phyloP scores from a whole-genome alignment of 2,888 invertebrate species.

The Erebia aethiops region DNA sequence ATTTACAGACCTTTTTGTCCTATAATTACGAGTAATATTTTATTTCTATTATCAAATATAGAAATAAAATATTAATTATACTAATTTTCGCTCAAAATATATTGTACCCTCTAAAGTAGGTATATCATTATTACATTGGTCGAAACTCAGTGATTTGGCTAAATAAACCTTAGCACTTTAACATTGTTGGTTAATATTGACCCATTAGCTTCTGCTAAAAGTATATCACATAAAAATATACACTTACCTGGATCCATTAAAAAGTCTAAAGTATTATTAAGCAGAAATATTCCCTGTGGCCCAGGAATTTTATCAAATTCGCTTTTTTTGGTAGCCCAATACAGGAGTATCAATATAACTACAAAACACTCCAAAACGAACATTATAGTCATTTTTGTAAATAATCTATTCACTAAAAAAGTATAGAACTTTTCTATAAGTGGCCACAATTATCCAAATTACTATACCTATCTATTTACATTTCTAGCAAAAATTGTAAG shows the following conservation, averaged over 20 bases:
- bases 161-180: too few species aligned
- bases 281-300: conserved; percentile 44
- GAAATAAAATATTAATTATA: too few species aligned
- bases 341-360: conserved; percentile 32
- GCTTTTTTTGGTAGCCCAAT: conserved; percentile 38
- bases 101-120: too few species aligned
- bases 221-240: neutral
- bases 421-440: neutral
- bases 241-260: conserved; percentile 48
- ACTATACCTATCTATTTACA: neutral
- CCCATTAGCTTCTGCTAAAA: too few species aligned
- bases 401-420: neutral
- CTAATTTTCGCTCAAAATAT: too few species aligned
- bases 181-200: neutral
- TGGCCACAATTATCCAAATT: neutral
- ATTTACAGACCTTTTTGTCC: too few species aligned
- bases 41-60: too few species aligned
- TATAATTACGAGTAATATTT: too few species aligned
- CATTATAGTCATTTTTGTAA: conserved; percentile 21
- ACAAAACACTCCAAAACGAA: conserved; percentile 35
- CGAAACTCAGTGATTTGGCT: too few species aligned
- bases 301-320: conserved; percentile 49
- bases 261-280: conserved; percentile 49
- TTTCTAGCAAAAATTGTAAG: neutral
- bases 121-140: too few species aligned